Percentiles rank a stretch among this genome's conserved stretches.
Conservation (phyloP, 2,888 invertebrate genomes). For the Lampropteryx suffumata region DNA sequence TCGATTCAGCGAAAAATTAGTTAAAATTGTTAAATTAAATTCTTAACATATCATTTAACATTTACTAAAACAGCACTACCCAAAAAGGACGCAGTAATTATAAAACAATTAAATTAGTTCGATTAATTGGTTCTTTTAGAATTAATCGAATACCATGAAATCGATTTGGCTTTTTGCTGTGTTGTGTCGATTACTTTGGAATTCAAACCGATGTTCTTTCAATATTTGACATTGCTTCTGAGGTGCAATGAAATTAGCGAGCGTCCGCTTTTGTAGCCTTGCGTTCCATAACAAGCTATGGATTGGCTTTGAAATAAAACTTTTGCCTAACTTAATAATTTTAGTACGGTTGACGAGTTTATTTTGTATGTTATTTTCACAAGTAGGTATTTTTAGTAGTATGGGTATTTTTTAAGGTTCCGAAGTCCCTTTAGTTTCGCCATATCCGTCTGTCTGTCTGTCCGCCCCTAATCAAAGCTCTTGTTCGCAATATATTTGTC, state of each 20-base stretch:
- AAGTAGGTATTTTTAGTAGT: no score
- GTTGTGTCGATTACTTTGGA: conserved; percentile 40
- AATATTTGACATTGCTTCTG: conserved; percentile 40
- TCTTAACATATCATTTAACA: no score
- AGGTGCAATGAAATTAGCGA: conserved; percentile 52
- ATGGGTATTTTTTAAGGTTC: no score
- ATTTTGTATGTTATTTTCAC: no score
- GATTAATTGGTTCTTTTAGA: conserved; percentile 57
- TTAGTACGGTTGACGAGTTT: no score
- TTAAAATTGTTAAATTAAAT: no score
- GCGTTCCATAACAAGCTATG: conserved; percentile 7
- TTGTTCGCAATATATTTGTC: no score
- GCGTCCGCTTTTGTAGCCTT: conserved; percentile 22
- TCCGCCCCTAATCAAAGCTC: no score
- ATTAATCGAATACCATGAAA: conserved; percentile 43
- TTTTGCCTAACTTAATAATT: not conserved
- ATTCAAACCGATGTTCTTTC: conserved; percentile 46
- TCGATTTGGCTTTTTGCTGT: conserved; percentile 41
- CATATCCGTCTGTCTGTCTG: no score
- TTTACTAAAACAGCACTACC: conserved; percentile 19
- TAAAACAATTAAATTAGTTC: conserved; percentile 39
- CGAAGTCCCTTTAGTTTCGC: no score
- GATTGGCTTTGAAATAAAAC: not conserved
- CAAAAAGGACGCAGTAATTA: conserved; percentile 23
- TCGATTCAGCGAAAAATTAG: no score